Base-by-base conservation (phyloP, 2,888 invertebrate species). In the Leucophora obtusa region DNA sequence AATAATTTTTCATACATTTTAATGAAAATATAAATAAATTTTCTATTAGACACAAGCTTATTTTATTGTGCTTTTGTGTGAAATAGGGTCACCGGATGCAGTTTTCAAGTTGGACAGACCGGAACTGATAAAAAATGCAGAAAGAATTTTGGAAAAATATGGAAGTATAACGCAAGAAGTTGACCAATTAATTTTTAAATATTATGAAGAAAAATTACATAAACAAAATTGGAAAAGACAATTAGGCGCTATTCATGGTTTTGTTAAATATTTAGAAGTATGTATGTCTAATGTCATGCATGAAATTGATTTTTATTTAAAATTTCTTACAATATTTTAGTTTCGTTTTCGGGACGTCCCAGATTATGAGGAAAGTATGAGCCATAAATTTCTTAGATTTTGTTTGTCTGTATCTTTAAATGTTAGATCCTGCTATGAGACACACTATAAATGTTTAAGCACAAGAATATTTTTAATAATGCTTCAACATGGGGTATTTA, bases 361-460 rank as follows among this genome's bases (percentile, higher is more conserved):
- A 15, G 11, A 35, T 35, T 10, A 33, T 5, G 68, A 71, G 74
- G 38, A 17, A 38, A 43, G 5, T 70, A 84, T 28, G 66, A 80
- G 17, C 15, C 50, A 33, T n/a, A 28, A 66, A 47, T 47, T 65
- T 1, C 56, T 87, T 0, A 86, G 84, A 18, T 90, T 90, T 58
- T 84, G 86, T 6, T 77, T 90, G n/a, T 86, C 90, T 0, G 86
- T 90, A n/a, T 89, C 87, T 0, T 70, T 89, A 0, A 87, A 85
- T 38, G 71, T 89, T 0, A 85, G 88, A 0, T 88, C 89, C 10
- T 87, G 86, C 59, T 86, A 85, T 74, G 87, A 89, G 33, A 73
- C 86, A 0, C 72, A 63, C 0, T 89, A 87, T 63, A 90, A 90
- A 53, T 82, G 83, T 65, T 82, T 89, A 3, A 86, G 88, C n/a